Evolutionary conservation across 2,797 vertebrate species (phyloP).

Genomic region (Amniataba percoides): DNA sequence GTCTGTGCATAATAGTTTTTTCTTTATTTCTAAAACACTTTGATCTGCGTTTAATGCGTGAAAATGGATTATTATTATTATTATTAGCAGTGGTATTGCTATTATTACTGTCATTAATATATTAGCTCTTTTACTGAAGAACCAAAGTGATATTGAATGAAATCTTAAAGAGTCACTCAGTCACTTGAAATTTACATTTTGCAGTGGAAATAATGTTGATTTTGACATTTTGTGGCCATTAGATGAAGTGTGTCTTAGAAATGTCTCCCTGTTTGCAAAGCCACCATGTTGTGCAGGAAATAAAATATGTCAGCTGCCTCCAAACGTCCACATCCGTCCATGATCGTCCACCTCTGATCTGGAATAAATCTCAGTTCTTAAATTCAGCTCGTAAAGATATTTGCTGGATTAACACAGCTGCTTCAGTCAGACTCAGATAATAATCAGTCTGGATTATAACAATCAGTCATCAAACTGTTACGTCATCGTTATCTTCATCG

Average conservation of each 20-base stretch:
- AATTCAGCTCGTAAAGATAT: background rate
- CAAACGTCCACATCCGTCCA: background rate
- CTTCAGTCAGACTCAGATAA: background rate
- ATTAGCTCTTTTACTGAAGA: no score
- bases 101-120: no score
- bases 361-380: background rate
- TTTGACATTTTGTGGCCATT: no score
- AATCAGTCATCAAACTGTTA: conserved; percentile 1
- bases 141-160: no score
- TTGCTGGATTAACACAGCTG: background rate
- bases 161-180: no score
- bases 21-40: background rate
- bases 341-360: background rate
- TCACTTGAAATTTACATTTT: no score
- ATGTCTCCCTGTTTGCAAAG: no score
- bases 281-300: background rate
- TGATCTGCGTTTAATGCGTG: no score
- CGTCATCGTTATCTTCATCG: conserved; percentile 2
- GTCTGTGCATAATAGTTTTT: background rate
- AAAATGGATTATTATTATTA: no score
- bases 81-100: no score
- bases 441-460: background rate
- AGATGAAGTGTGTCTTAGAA: no score
- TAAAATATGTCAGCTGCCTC: background rate
- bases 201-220: no score